Base-by-base conservation (phyloP, 53 echinoderm and acorn worm genomes). In the Arbacia lixula region DNA sequence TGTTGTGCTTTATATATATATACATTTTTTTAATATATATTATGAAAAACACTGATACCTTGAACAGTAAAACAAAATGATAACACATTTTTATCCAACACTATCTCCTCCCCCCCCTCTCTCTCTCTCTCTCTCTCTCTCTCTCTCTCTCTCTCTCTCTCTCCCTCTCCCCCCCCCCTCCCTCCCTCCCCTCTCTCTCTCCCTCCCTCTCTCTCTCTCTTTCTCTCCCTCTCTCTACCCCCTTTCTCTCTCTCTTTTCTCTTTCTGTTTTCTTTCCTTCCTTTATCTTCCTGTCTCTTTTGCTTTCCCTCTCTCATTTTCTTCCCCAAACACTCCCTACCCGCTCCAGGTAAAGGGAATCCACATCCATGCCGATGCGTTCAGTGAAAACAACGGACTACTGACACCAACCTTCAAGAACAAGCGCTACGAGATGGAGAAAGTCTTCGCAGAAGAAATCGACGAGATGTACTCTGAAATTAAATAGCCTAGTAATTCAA, bases 391-490 rank as follows among this genome's bases (percentile, higher is more conserved):
- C 34, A 91, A 93, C n/a, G 88, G 88, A 35, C 79, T 96, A 11
- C 83, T 93, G 30, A 96, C 96, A 0, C 96, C 96, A 4, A 96
- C 96, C 33, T 76, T 96, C 54, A 96, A 96, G 65, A 89, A 85
- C 88, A 95, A 88, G 65, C 80, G 95, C 9, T 72, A 85, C 0
- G 73, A 71, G 31, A 82, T 95, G 66, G 66, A 82, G 36, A 68
- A 83, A 17, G n/a, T 81, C 36, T 95, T 90, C 66, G 73, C 85
- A n/a, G 87, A 85, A 16, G 68, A 95, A 55, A 82, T 95, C 3
- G 66, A 60, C 0, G 77, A 77, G 6, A 87, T 95, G 88, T 95
- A 95, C 52, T 40, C 38, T 12, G 63, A 81, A 27, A 58, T 52
- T 2, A 52, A 51, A n/a, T n/a, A n/a, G n/a, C n/a, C n/a, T n/a